Evolutionary conservation across 2,888 invertebrate species (phyloP).

Genomic region (Drosophila putrida): DNA sequence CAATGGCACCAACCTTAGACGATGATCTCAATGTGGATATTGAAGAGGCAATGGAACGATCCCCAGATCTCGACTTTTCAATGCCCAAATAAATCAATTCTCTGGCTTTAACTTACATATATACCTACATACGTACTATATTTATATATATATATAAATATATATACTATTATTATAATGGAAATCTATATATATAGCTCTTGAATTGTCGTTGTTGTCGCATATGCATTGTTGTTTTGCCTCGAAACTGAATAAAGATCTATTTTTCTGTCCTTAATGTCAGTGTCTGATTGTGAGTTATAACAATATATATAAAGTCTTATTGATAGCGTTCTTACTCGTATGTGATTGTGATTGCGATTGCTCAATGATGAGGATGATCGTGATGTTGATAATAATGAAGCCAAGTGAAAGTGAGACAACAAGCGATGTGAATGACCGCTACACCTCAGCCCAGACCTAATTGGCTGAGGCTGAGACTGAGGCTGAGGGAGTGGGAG

Average conservation of each 20-base stretch:
- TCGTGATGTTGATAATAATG: constrained; percentile 11
- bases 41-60: constrained; percentile 15
- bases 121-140: neutral
- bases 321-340: neutral
- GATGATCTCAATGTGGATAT: constrained; percentile 15
- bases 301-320: too few relatives aligned
- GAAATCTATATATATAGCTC: constrained; percentile 17
- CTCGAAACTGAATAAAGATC: constrained; percentile 47
- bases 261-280: constrained; percentile 57
- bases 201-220: constrained; percentile 57
- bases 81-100: constrained; percentile 11
- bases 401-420: constrained; percentile 52
- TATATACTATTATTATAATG: constrained; percentile 2
- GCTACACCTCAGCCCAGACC: constrained; percentile 31
- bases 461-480: neutral
- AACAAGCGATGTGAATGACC: constrained; percentile 45
- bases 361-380: constrained; percentile 14
- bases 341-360: neutral
- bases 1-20: constrained; percentile 51
- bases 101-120: neutral
- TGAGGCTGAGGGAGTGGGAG: neutral
- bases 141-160: neutral
- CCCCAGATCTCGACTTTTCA: constrained; percentile 5
- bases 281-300: neutral
- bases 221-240: constrained; percentile 32